phyloP scores from a whole-genome alignment of 2,797 vertebrate species.

The Clarias pachynema region DNA sequence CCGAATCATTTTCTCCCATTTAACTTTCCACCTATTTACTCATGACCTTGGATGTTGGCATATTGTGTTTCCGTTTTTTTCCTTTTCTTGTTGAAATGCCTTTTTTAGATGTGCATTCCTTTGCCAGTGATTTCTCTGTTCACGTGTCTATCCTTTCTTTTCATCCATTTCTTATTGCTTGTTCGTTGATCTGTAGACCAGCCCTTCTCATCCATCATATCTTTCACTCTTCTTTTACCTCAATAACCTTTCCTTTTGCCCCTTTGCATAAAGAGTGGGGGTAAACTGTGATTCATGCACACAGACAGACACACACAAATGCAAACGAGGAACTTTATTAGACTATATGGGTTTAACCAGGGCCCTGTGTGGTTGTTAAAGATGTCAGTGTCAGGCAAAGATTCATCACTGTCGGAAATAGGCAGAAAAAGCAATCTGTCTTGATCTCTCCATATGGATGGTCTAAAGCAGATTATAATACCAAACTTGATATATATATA shows the following conservation, averaged over 20 bases:
- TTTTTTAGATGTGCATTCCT: conserved; percentile 41
- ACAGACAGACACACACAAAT: conserved; percentile 25
- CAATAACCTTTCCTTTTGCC: conserved; percentile 52
- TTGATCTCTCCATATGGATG: conserved; percentile 31
- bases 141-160: conserved; percentile 25
- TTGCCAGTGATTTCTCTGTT: conserved; percentile 33
- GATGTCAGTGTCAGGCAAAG: conserved; percentile 24
- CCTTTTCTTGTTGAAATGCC: conserved; percentile 36
- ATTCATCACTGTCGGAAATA: conserved; percentile 47
- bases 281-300: conserved; percentile 58
- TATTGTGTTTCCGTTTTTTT: conserved; percentile 42
- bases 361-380: conserved; percentile 28
- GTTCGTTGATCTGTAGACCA: conserved; percentile 42
- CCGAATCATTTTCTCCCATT: neutral
- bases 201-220: conserved; percentile 72
- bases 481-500: too few species aligned
- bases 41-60: conserved; percentile 41
- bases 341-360: conserved; percentile 2
- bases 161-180: conserved; percentile 38
- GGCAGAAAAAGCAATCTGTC: conserved; percentile 4
- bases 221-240: conserved; percentile 62
- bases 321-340: conserved; percentile 30
- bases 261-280: conserved; percentile 58
- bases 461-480: conserved; percentile 3
- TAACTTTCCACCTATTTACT: conserved; percentile 10